Evolutionary conservation across 2,113 vertebrate species (phyloP), one percentile per base, ranked within the genome.

Genomic region (Pandion haliaetus): DNA sequence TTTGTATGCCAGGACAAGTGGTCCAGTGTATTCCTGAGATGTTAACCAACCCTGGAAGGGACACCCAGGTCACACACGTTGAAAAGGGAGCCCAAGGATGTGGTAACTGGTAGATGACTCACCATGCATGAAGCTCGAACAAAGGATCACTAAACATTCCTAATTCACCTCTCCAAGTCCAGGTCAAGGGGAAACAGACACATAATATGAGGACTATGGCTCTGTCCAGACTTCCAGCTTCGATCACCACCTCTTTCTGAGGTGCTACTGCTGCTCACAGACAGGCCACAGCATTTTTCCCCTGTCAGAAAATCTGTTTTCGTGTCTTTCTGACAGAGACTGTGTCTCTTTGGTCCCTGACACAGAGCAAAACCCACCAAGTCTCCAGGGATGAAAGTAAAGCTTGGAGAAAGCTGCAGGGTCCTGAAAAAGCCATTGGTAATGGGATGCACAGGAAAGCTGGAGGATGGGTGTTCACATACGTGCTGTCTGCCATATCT

Each of bases 381-480:
- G 19, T 82, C 73, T 57, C 93, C 40, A 40, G 62, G 74, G 79
- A 45, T 38, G 28, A 31, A 71, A 49, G 57, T 21, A 83, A 79
- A 91, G 44, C 74, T 71, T 71, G 50, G 66, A 83, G 89, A 95
- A 91, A 70, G 24, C 57, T 44, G 61, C 66, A 38, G 70, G 73
- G 86, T 85, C 25, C 58, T 92, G 84, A 49, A 92, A 96, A 88
- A 79, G 31, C 34, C 19, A 2, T 58, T 73, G 86, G 49, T 86
- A 84, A 65, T 10, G 6, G 70, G 80, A 95, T 79, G 47, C 69
- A 92, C 25, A 40, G 83, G 93, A 91, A 89, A 55, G 85, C 59
- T 89, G 96, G 91, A 93, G 94, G 91, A 83, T 90, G 94, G 87
- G 65, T 84, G 72, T 90, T 93, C 84, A 86, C 73, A 80, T 17